Conservation (phyloP, 2,888 invertebrate genomes). For the Pharmacophagus antenor region DNA sequence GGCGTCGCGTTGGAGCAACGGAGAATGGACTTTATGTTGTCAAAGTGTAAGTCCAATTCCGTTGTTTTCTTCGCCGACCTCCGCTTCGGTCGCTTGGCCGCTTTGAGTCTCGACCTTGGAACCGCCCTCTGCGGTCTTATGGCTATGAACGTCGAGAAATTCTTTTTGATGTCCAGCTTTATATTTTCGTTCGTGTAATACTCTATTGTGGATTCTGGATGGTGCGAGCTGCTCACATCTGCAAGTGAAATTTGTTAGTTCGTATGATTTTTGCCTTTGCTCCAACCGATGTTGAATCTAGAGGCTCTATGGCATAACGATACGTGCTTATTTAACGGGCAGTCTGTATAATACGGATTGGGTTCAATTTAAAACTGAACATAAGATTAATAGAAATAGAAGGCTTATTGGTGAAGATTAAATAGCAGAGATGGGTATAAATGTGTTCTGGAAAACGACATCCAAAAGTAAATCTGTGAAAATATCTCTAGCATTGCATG, state of each 20-base stretch:
- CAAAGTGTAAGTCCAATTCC: conserved; percentile 60
- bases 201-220: background rate
- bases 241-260: conserved; percentile 12
- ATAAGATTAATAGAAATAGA: too few relatives aligned
- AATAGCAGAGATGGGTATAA: too few relatives aligned
- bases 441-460: too few relatives aligned
- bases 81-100: background rate
- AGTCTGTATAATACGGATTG: too few relatives aligned
- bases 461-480: too few relatives aligned
- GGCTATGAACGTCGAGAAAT: conserved; percentile 22
- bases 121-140: conserved; percentile 17
- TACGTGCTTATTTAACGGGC: background rate
- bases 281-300: background rate
- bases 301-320: background rate
- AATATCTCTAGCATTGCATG: too few relatives aligned
- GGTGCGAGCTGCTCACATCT: conserved; percentile 10
- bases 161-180: conserved; percentile 9
- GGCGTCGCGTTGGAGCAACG: conserved; percentile 51
- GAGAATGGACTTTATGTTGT: conserved; percentile 46
- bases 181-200: background rate
- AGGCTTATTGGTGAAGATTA: too few relatives aligned
- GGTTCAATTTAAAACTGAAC: too few relatives aligned
- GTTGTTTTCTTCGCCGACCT: conserved; percentile 1
- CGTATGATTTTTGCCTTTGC: background rate
- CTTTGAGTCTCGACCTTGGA: conserved; percentile 3